Conservation (phyloP, 2,888 invertebrate species). For the Myopa testacea region DNA sequence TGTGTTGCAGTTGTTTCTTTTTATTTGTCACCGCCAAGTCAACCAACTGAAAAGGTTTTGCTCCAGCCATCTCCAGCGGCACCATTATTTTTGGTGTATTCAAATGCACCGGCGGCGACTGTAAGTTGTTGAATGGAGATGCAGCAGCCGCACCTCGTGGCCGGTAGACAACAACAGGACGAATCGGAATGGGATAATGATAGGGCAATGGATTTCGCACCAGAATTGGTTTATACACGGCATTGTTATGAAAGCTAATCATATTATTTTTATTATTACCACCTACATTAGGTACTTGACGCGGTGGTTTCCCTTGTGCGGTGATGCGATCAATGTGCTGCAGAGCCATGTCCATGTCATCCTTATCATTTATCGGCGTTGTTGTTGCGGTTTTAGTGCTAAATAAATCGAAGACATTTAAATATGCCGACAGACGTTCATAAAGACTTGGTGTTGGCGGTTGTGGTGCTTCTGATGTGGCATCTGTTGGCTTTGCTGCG, state of each 20-base stretch:
- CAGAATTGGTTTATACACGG: conserved; percentile 45
- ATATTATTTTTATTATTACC: not conserved
- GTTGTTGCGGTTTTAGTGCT: conserved; percentile 31
- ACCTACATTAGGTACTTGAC: not conserved
- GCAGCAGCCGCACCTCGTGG: conserved; percentile 2
- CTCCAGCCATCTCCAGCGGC: conserved; percentile 54
- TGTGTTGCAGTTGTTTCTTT: conserved; percentile 56
- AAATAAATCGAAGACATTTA: conserved; percentile 55
- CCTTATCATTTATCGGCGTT: conserved; percentile 7
- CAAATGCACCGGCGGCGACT: conserved; percentile 49
- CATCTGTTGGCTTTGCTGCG: not conserved
- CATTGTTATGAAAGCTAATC: not conserved
- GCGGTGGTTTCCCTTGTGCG: conserved; percentile 30
- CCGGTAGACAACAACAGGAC: conserved; percentile 43
- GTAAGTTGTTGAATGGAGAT: not conserved
- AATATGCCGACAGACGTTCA: conserved; percentile 52
- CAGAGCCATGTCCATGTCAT: not conserved
- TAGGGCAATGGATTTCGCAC: conserved; percentile 55
- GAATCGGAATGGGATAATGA: conserved; percentile 59
- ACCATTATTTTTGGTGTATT: conserved; percentile 53
- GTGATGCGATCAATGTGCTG: conserved; percentile 37
- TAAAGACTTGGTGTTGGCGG: conserved; percentile 47
- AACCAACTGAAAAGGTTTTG: conserved; percentile 53
- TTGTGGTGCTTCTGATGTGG: conserved; percentile 5
- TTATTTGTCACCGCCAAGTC: conserved; percentile 50